These are phyloP conservation scores for Globia sparganii DNA, from an alignment of 2,888 invertebrate species.

Conservation along the genomic window DNA sequence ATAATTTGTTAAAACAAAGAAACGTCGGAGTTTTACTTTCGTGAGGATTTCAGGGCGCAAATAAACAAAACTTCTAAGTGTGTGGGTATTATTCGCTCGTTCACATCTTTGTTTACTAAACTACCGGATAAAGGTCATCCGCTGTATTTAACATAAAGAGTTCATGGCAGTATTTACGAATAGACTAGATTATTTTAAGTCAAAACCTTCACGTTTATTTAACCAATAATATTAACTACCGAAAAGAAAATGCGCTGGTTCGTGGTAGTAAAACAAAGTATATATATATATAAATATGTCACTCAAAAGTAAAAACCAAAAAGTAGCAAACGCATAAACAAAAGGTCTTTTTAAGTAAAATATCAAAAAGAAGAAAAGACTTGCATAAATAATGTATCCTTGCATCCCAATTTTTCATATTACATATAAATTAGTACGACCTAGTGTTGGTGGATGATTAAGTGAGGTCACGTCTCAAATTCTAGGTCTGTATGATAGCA, in stretches of 20 bases:
- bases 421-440: conserved; percentile 66
- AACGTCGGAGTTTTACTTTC: neutral
- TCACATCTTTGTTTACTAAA: conserved; percentile 47
- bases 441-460: conserved; percentile 76
- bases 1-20: conserved; percentile 12
- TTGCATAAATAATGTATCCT: conserved; percentile 35
- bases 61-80: conserved; percentile 10
- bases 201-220: conserved; percentile 44
- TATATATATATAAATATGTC: too few species aligned
- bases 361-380: too few species aligned
- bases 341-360: too few species aligned
- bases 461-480: conserved; percentile 79
- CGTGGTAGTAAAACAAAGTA: too few species aligned
- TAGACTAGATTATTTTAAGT: conserved; percentile 22
- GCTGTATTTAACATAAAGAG: conserved; percentile 29
- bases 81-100: conserved; percentile 6
- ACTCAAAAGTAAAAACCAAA: too few species aligned
- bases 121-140: conserved; percentile 33
- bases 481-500: conserved; percentile 77
- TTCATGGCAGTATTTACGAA: conserved; percentile 34
- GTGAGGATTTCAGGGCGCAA: neutral
- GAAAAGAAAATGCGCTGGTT: too few species aligned
- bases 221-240: too few species aligned
- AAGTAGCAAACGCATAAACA: too few species aligned
- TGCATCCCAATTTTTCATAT: conserved; percentile 48